Base-by-base conservation (phyloP, 1,140 invertebrate genomes). In the Stratiolaelaps scimitus region DNA sequence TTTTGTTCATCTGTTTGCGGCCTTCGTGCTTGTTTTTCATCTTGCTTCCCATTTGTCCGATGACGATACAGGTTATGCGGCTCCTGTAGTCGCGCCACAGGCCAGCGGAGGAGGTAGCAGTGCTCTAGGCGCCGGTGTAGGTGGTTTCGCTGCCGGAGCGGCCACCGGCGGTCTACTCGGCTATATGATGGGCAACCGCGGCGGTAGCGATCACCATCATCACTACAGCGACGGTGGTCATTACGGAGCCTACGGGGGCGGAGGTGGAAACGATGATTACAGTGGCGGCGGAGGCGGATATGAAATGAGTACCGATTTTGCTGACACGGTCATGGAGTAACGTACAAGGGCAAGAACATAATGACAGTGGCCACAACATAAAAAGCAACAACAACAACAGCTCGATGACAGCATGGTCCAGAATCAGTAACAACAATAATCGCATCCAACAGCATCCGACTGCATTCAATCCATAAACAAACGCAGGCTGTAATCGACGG, bases 111-210 rank as follows among this genome's bases (percentile, higher is more conserved):
- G 53, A 17, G 15, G 15, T 26, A 23, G 53, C 23, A 60, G 34
- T 60, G 53, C 53, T 23, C 53, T 60, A 15, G 53, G 53, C 26
- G 53, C 53, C 10, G 53, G 53, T 26, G 4, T 60, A 20, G 53
- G 53, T 17, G 53, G 53, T 15, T 60, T 60, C 26, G 53, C 53
- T 23, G 53, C 53, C 53, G 53, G 53, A 6, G 53, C 53, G 17
- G 53, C 53, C 53, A 60, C 53, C 2, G 53, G 53, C 17, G 53
- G 53, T 26, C 53, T 60, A 34, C 53, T 60, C 10, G 53, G 53
- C 15, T 60, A 60, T 34, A 60, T 60, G 53, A 60, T 60, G 53
- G 53, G 53, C 17, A 60, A 60, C 23, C 53, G 34, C 53, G 53
- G 53, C 17, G 28, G 28, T 28, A 60, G 53, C 20, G 53, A 34